phyloP scores from a whole-genome alignment of 2,797 vertebrate species.

The Triplophysa bombifrons region DNA sequence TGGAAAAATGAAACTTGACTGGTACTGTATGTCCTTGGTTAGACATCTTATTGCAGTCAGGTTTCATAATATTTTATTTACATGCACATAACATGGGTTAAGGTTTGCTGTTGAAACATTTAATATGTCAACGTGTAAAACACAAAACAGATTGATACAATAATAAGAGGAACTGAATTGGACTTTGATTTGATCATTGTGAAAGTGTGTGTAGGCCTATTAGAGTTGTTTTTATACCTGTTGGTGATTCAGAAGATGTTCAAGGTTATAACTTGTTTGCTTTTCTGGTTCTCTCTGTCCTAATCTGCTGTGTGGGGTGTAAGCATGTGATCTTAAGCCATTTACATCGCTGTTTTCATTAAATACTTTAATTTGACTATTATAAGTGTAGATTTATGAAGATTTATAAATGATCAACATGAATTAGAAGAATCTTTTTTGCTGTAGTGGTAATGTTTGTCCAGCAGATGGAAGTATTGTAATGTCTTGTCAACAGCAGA shows the following conservation, averaged over 20 bases:
- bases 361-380: too few species aligned
- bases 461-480: conserved; percentile 37
- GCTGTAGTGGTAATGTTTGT: neutral
- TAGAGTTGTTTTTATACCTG: conserved; percentile 6
- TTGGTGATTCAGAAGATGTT: neutral
- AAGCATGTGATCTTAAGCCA: neutral
- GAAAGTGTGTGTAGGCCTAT: conserved; percentile 7
- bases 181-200: conserved; percentile 21
- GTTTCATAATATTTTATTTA: neutral
- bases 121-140: neutral
- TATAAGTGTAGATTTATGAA: too few species aligned
- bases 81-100: neutral
- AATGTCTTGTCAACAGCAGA: neutral
- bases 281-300: neutral
- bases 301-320: conserved; percentile 8
- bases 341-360: neutral
- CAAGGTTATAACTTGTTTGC: conserved; percentile 28
- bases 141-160: neutral
- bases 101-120: neutral
- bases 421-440: neutral
- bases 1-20: too few species aligned
- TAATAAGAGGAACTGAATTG: neutral
- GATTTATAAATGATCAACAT: too few species aligned
- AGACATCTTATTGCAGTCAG: neutral
- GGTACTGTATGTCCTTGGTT: too few species aligned